Base-by-base conservation (phyloP, 1,140 invertebrate species). In the Pissodes strobi region DNA sequence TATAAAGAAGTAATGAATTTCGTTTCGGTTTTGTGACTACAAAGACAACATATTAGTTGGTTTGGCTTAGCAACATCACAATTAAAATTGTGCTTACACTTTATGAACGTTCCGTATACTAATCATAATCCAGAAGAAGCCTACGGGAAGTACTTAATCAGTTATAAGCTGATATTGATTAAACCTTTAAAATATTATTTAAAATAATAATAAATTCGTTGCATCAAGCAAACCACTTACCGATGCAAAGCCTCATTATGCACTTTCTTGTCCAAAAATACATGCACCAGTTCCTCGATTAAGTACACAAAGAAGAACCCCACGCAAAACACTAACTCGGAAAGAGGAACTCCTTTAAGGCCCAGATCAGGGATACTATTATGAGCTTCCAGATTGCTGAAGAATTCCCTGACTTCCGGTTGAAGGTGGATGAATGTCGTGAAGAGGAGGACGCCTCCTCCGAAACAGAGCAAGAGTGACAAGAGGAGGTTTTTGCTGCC, bases 381-480 rank as follows among this genome's bases (percentile, higher is more conserved):
- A 21, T 79, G 76, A 5, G 66, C 45, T 22, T 77, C 64, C 9
- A 82, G 64, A 1, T 64, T 65, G 6, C 80, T 77, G 12, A 86
- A 82, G 60, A 79, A 81, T 53, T 84, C 82, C 27, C 87, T 80
- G 0, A 90, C 86, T 77, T 92, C 90, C 1, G 90, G 90, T 37
- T 91, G 85, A 41, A 93, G 80, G 72, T 93, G 90, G 3, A 91
- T 76, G 70, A 92, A 88, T 15, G 88, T 88, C 1, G 90, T 92
- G 69, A 87, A 90, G 10, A 93, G 76, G 27, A 93, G 81, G 1
- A 93, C 90, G 1, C 91, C 90, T n/a, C 88, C 90, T 9, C 90
- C 90, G 76, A 91, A 90, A 74, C 89, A 91, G 15, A 90, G 81
- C 41, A 91, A 74, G 25, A 88, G 72, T 4, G 85, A 86, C 13